Percentiles rank a stretch among this genome's conserved stretches.
These are phyloP conservation scores for Nerophis lumbriciformis DNA, from an alignment of 2,113 vertebrate species.

Conservation along the genomic window DNA sequence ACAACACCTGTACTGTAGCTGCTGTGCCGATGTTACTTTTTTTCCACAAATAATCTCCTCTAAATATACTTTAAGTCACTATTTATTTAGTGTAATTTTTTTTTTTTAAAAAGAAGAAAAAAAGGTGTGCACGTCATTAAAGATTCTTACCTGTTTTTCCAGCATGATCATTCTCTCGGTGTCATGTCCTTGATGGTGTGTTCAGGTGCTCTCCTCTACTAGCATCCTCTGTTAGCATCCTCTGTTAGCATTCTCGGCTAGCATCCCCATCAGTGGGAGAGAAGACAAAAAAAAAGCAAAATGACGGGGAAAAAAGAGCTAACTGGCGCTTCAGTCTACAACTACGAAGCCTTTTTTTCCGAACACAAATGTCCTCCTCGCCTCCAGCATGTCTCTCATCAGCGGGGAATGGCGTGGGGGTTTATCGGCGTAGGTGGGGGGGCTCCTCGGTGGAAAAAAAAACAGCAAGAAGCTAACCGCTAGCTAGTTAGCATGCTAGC, in stretches of 20 bases:
- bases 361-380: constrained; percentile 27
- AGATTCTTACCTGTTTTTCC: constrained; percentile 68
- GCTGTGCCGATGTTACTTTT: too few species aligned
- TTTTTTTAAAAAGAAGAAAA: too few species aligned
- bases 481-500: constrained; percentile 46
- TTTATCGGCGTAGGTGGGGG: background rate
- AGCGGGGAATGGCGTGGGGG: background rate
- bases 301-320: background rate
- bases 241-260: constrained; percentile 15
- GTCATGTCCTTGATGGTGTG: constrained; percentile 67
- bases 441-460: background rate
- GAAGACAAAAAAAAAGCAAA: background rate
- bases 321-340: constrained; percentile 9
- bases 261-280: constrained; percentile 30
- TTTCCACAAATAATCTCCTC: too few species aligned
- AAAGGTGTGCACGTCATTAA: background rate
- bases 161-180: constrained; percentile 73
- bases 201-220: constrained; percentile 28
- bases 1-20: too few species aligned
- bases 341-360: constrained; percentile 23
- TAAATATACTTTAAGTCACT: too few species aligned
- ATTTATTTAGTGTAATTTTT: too few species aligned
- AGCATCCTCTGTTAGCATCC: constrained; percentile 31
- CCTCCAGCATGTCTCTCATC: constrained; percentile 34
- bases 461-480: background rate